Evolutionary conservation across 2,888 invertebrate genomes (phyloP), one percentile per base, ranked within the genome.

Genomic region (Cremastinae sp.): DNA sequence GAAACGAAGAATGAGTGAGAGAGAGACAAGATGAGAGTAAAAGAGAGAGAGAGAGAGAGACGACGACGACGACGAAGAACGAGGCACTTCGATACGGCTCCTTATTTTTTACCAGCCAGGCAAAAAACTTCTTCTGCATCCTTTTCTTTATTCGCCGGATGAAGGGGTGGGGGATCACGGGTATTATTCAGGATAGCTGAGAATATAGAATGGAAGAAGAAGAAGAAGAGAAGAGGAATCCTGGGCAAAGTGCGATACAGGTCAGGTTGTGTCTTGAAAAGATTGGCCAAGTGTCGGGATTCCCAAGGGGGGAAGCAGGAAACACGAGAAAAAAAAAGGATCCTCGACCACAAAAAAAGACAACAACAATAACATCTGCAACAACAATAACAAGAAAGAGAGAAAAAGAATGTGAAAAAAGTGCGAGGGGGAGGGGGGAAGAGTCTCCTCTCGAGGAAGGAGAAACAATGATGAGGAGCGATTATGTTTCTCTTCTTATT

Each of bases 61-160:
- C 18, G 47, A 12, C 20, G 22, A 37, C n/a, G 12, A 55, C 37
- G 47, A 65, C 65, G 28, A 9, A 35, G 47, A 71, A 61, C 45
- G 53, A 55, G 43, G 37, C 51, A 49, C 47, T 51, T 58, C 61
- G 66, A 70, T 69, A 59, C 61, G 37, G 66, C 56, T 71, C 35
- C 55, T 75, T 61, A 53, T 66, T 75, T 66, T 47, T 66, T 35
- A 61, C 61, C 49, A 39, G 12, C 18, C 35, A 10, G 55, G 41
- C 71, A 74, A 71, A 75, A 75, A 66, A 70, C 37, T 62, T 70
- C 64, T 74, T 58, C 53, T 55, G 35, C 69, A 58, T 45, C 56
- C 62, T 70, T 47, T 56, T 37, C 49, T 64, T 43, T 71, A 41
- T 49, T n/a, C 56, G 72, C 72, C 75, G 75, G 75, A 75, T 75